Evolutionary conservation across 2,113 vertebrate genomes (phyloP).

Genomic region (Eulemur rufifrons): DNA sequence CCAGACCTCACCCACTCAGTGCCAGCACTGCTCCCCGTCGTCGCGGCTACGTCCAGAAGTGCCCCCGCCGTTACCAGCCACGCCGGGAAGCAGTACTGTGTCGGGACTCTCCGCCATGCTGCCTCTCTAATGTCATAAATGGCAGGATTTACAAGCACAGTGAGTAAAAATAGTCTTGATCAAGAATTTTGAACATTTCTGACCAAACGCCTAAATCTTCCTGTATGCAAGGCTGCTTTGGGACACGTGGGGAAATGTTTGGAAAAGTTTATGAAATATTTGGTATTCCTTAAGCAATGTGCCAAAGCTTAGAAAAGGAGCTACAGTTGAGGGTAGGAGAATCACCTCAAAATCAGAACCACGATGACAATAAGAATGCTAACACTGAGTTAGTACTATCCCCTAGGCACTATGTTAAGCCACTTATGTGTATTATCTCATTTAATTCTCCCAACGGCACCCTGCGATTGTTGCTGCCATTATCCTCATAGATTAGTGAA

Average conservation of each 20-base stretch:
- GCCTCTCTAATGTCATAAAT: background rate
- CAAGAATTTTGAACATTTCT: background rate
- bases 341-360: background rate
- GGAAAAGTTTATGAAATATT: background rate
- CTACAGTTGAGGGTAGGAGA: background rate
- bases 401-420: background rate
- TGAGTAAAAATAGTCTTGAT: background rate
- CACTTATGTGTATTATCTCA: background rate
- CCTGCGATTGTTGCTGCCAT: background rate
- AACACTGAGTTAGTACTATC: background rate
- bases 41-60: background rate
- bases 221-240: background rate
- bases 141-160: background rate
- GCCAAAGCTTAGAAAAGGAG: background rate
- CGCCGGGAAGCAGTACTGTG: background rate
- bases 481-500: background rate
- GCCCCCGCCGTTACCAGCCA: background rate
- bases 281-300: background rate
- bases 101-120: background rate
- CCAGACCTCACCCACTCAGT: background rate
- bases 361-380: background rate
- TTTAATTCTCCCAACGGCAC: background rate
- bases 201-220: background rate
- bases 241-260: background rate
- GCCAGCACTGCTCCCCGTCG: background rate